These are phyloP conservation scores for Drosophila testacea DNA, from an alignment of 2,888 invertebrate species.

Conservation along the genomic window DNA sequence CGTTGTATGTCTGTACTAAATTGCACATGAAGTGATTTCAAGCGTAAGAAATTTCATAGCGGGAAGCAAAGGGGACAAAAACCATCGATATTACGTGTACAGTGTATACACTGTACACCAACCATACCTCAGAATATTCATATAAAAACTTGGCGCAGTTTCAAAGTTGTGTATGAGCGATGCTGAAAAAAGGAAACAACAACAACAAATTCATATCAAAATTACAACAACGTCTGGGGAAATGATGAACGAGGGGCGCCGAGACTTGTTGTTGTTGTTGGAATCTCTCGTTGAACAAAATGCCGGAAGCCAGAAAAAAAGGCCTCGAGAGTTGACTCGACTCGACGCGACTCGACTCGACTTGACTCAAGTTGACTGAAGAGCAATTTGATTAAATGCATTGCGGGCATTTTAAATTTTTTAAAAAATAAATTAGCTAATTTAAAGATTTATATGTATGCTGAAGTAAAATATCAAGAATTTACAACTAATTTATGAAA, in stretches of 20 bases:
- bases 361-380: constrained; percentile 29
- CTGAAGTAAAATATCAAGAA: constrained; percentile 22
- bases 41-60: constrained; percentile 73
- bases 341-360: constrained; percentile 10
- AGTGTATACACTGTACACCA: constrained; percentile 10
- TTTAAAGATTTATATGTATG: constrained; percentile 50
- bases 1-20: constrained; percentile 71
- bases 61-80: constrained; percentile 9
- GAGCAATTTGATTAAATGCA: constrained; percentile 72
- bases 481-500: constrained; percentile 17
- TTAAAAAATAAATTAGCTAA: constrained; percentile 61
- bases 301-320: constrained; percentile 57
- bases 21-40: constrained; percentile 81
- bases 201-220: constrained; percentile 66
- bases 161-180: constrained; percentile 62
- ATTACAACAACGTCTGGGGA: constrained; percentile 65
- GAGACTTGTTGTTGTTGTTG: constrained; percentile 19
- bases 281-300: constrained; percentile 33
- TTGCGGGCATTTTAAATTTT: constrained; percentile 51
- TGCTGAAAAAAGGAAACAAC: constrained; percentile 29
- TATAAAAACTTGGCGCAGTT: constrained; percentile 76
- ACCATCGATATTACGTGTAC: constrained; percentile 59
- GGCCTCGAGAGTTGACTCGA: constrained; percentile 45
- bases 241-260: constrained; percentile 58
- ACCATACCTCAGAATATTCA: constrained; percentile 51